Evolutionary conservation across 2,113 vertebrate genomes (phyloP), one percentile per base, ranked within the genome.

Genomic region (Semicossyphus pulcher): DNA sequence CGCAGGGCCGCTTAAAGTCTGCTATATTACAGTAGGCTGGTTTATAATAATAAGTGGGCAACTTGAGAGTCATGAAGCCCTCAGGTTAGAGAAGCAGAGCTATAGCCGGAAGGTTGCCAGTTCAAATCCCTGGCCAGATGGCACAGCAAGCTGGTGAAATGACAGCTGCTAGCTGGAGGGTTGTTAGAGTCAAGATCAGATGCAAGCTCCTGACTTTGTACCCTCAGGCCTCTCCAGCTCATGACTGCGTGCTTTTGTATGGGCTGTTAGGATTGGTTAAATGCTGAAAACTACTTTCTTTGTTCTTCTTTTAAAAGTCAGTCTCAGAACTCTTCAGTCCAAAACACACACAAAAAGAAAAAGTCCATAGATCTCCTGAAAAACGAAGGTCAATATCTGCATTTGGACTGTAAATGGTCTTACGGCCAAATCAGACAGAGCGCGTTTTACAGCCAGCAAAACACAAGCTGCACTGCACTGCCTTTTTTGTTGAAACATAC

Each of bases 101-200:
- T 7, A 2, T 6, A 18, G 25, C 15, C 29, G 48, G 1, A 15
- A 51, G 58, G 58, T 60, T 42, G 39, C 16, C 9, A 4, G 39
- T 21, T 20, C n/a, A 4, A 31, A 44, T 31, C 41, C 41, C 26
- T 15, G 26, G 41, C 25, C 26, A 9, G 58, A 45, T 31, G 59
- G n/a, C 28, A 62, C 28, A 47, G 15, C 20, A 45, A 15, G 15
- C 10, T 32, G 16, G 4, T n/a, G 21, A 45, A 9, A 15, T 45
- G 28, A 23, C 57, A 60, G 25, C 57, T 60, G 18, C 5, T 18
- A 60, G 44, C 25, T 10, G 10, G 37, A 32, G 59, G 29, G 42
- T 23, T 32, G 57, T 26, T 14, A 42, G 25, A 60, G 25, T 61
- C 58, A 21, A 11, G n/a, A 62, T 32, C 59, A 45, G 26, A 61